Evolutionary conservation across 2,113 vertebrate species (phyloP), one percentile per base, ranked within the genome.

Genomic region (Tragelaphus strepsiceros): DNA sequence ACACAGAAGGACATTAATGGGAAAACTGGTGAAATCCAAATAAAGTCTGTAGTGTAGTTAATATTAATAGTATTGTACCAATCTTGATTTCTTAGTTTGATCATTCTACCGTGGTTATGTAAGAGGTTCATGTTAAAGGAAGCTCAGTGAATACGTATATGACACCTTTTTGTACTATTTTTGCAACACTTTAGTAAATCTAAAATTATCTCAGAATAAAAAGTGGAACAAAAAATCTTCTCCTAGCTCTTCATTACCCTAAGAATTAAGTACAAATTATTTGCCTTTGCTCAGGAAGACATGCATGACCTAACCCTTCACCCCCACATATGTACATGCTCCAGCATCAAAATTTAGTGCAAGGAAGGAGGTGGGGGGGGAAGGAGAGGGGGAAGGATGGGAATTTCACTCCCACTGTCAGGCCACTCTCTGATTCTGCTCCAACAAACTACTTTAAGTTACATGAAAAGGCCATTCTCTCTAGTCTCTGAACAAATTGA

Each of bases 191-290:
- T 86, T 22, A 61, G 10, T 35, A 93, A 90, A 71, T 82, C 96
- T 97, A 95, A 62, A 90, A 35, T 95, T 81, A 87, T 91, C 81
- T 64, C 16, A 11, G 95, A 93, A 95, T 43, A 30, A 87, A 67
- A 90, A 91, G 10, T 53, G 83, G 32, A 1, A 3, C 51, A 64
- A 81, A 77, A 58, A 58, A n/a, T 74, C 43, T 82, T 95, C 59
- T 77, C n/a, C 71, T 96, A 80, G 22, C 17, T 85, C 19, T 81
- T 17, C 80, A 61, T 62, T 49, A 59, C 13, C 81, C 46, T 53
- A 84, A 85, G 19, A 61, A 22, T 83, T 86, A 78, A 56, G 54
- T 39, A 26, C 30, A 62, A 92, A 84, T 24, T 51, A 30, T 81
- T 78, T 78, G 46, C 49, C 46, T 87, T 86, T 87, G 64, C 43